Evolutionary conservation across 53 echinoderm and acorn worm genomes (phyloP), one percentile per base, ranked within the genome.

Genomic region (Mesocentrotus franciscanus): DNA sequence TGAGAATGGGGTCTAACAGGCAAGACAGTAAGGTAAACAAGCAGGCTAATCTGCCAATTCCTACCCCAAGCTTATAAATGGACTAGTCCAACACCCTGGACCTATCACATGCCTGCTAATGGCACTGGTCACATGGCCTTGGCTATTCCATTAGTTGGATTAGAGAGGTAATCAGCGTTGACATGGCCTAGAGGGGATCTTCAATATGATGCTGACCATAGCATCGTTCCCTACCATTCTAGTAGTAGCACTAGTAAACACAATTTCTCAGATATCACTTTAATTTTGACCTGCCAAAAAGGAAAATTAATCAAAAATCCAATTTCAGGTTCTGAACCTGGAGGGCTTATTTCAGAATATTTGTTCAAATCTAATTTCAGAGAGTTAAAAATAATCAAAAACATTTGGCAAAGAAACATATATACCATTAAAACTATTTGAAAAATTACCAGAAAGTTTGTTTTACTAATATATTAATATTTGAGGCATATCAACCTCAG

Each of bases 101-200:
- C 32, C 57, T 60, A 93, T 83, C 61, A 92, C 33, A 24, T 56
- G 34, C 29, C 34, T 74, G 8, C 24, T 92, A 92, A 92, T 81
- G 16, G 78, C 36, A 78, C 83, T 78, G 94, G 94, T 93, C 94
- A 79, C 34, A 16, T 93, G 94, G 61, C 94, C 94, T 93, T 93
- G 94, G 83, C 94, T 93, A 61, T 93, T 93, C 94, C 94, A 93
- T 93, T 93, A 93, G 94, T 27, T 60, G 35, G 62, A 83, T 61
- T 81, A 81, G 94, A 70, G 56, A 39, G 84, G 81, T 93, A 93
- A 78, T 81, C 57, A 83, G 84, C 59, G 83, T 93, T 93, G 94
- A 83, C 94, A 93, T 93, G 61, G 84, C 94, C 94, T 55, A 59
- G 62, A 93, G 94, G 94, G 94, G 76, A 9, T 79, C 94, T 34